A percentile compares a stretch with the other conserved stretches of the same genome.
phyloP scores from a whole-genome alignment of 2,113 vertebrate species.

The Microtus pennsylvanicus region DNA sequence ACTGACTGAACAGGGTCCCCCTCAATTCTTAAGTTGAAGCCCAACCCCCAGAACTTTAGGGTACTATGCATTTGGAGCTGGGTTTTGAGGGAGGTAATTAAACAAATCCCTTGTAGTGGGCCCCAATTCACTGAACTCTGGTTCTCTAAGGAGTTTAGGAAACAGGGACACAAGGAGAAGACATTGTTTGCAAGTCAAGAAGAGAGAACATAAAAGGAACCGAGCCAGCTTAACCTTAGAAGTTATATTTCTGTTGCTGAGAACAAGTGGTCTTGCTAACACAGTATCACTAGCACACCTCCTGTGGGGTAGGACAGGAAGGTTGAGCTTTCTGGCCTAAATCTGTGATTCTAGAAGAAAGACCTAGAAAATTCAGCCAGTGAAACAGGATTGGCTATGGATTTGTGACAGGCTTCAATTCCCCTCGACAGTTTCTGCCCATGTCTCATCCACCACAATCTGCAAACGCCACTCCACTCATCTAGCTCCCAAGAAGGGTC shows the following conservation, averaged over 20 bases:
- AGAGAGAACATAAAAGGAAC: not conserved
- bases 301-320: rapidly evolving
- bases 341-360: not conserved
- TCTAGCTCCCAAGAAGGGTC: not conserved
- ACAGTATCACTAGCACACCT: not conserved
- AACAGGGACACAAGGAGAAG: not conserved
- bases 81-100: not conserved
- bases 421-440: not conserved
- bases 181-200: not conserved
- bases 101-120: not conserved
- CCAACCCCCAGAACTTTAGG: too few relatives aligned
- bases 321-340: not conserved
- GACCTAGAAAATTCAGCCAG: not conserved
- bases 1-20: not conserved
- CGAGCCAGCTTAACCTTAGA: not conserved
- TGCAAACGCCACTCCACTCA: not conserved
- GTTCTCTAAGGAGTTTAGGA: not conserved
- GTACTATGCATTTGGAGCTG: not conserved
- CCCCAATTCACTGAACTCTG: not conserved
- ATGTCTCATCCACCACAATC: not conserved
- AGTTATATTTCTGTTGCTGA: not conserved
- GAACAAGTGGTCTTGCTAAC: not conserved
- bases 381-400: not conserved
- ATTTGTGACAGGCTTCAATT: not conserved
- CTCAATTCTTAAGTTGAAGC: not conserved